Conservation (phyloP, 2,797 vertebrate species). For the Smutsia temminckii region DNA sequence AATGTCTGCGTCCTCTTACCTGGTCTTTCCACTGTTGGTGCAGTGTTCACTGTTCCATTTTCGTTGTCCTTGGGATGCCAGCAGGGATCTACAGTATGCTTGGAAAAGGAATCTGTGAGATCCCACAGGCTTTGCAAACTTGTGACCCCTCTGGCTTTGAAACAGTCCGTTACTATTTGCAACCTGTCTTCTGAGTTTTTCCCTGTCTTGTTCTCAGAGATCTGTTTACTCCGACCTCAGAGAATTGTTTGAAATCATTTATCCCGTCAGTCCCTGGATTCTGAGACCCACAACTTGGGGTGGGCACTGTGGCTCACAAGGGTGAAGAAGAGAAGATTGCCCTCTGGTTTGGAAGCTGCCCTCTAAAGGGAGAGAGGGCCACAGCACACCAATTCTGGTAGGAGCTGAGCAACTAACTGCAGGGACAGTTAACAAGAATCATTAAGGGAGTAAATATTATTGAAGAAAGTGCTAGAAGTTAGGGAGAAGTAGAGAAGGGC, state of each 20-base stretch:
- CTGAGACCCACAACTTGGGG: not conserved
- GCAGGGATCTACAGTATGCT: not conserved
- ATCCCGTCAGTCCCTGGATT: not conserved
- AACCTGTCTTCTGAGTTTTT: not conserved
- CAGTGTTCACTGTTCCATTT: not conserved
- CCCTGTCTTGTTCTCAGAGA: not conserved
- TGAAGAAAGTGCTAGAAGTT: not conserved
- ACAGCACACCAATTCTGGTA: not conserved
- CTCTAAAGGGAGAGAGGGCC: not conserved
- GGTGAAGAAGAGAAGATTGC: not conserved
- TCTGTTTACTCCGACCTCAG: not conserved
- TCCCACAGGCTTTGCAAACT: not conserved
- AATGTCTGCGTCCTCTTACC: not conserved
- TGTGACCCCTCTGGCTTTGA: not conserved
- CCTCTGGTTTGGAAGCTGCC: not conserved
- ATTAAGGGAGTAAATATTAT: not conserved
- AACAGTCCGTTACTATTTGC: not conserved
- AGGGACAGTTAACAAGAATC: not conserved
- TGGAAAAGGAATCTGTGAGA: not conserved
- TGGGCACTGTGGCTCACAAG: not conserved
- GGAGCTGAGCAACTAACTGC: not conserved
- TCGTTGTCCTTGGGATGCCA: not conserved
- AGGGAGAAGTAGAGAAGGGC: not conserved
- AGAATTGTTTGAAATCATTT: slow-evolving; percentile 1
- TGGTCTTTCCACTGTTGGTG: not conserved